These are phyloP conservation scores for Nebria ingens DNA, from an alignment of 1,140 invertebrate species.

Conservation along the genomic window DNA sequence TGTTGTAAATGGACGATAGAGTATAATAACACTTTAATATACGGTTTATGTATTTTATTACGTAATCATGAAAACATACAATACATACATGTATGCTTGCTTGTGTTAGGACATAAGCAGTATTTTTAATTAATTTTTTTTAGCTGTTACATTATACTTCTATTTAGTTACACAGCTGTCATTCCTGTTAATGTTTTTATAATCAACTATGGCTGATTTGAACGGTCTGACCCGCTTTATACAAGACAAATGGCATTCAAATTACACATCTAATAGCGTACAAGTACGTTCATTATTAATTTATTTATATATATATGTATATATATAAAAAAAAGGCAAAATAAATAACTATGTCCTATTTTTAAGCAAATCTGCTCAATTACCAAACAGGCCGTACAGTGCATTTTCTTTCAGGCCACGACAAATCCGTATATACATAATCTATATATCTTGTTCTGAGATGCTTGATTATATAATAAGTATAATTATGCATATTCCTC, in stretches of 20 bases:
- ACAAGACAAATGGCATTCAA: too few relatives aligned
- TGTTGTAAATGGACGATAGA: too few relatives aligned
- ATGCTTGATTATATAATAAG: neutral
- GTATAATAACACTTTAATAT: neutral
- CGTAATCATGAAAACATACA: conserved; percentile 9
- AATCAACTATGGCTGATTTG: neutral
- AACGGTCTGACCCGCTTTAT: too few relatives aligned
- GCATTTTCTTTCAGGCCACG: neutral
- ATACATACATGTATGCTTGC: conserved; percentile 8
- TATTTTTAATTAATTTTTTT: neutral
- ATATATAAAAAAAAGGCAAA: too few relatives aligned
- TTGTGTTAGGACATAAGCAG: conserved; percentile 7
- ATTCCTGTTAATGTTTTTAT: neutral
- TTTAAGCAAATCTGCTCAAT: neutral
- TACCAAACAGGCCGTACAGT: neutral
- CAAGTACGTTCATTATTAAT: too few relatives aligned
- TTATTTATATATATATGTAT: too few relatives aligned
- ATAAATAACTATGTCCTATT: neutral
- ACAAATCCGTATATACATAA: neutral
- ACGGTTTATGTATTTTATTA: conserved; percentile 3
- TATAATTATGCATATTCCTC: neutral
- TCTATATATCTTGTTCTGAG: neutral
- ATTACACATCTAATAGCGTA: too few relatives aligned
- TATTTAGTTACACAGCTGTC: neutral
- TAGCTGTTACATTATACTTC: neutral